Base-by-base conservation (phyloP, 35 echinoderm and acorn worm genomes). In the Lytechinus pictus region DNA sequence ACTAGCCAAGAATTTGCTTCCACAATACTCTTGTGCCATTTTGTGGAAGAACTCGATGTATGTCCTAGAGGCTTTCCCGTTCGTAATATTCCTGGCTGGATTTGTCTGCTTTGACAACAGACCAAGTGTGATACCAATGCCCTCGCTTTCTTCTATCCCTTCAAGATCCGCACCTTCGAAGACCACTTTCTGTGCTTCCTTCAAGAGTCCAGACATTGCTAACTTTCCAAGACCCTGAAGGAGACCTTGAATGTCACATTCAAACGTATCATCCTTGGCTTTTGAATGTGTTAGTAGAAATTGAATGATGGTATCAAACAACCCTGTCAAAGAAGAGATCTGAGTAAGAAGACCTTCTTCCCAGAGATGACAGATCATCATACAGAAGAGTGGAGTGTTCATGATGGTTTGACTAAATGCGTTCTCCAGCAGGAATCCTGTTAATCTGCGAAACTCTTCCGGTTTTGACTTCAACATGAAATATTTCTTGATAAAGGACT, bases 41-140 rank as follows among this genome's bases (percentile, higher is more conserved):
- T 57, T 93, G 92, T 93, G 92, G 10, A 93, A 93, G 54, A 55
- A 93, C 54, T 93, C 92, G 53, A 93, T 19, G 92, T 93, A 55
- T 6, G 92, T 93, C 92, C 57, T 93, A 16, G 92, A 93, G 28
- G 92, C 16, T 28, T 33, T 55, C 27, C 92, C 92, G 21, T 57
- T 57, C 21, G 12, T 93, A 3, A 28, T 54, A 19, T 27, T 10
- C 21, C 10, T 54, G 29, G 57, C 13, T 27, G 92, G 92, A 55
- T 57, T 28, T 27, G 92, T 93, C 54, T 55, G 10, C 54, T 93
- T 54, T 55, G 92, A 55, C 27, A 93, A 27, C 10, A 93, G 52
- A 54, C 92, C 92, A 5, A 93, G n/a, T 57, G 16, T 57, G 52
- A 93, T 57, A 57, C 92, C 92, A 55, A 13, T 54, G 21, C 10